Percentiles rank a stretch among this genome's conserved stretches.
Conservation (phyloP, 2,888 invertebrate species). For the Drosophila nr. perissopoda region DNA sequence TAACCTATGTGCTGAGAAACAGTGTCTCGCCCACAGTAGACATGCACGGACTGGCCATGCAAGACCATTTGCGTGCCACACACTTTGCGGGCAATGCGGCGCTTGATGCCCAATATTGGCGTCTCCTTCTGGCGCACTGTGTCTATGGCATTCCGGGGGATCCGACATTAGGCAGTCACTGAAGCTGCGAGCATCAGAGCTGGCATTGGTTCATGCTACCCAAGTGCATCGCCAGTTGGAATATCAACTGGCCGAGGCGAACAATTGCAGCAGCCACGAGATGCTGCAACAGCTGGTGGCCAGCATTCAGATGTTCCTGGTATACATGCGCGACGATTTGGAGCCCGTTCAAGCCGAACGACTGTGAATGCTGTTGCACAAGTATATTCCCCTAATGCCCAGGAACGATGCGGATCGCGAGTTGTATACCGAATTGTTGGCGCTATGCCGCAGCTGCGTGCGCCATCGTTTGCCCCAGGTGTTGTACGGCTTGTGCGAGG, state of each 20-base stretch:
- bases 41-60: too few relatives aligned
- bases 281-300: slow-evolving; percentile 57
- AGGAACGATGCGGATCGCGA: slow-evolving; percentile 68
- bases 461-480: slow-evolving; percentile 56
- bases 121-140: slow-evolving; percentile 52
- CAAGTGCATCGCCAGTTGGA: slow-evolving; percentile 63
- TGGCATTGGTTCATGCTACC: slow-evolving; percentile 72
- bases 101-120: too few relatives aligned
- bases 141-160: slow-evolving; percentile 28
- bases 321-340: slow-evolving; percentile 49
- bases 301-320: slow-evolving; percentile 63
- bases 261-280: slow-evolving; percentile 78
- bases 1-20: slow-evolving; percentile 58
- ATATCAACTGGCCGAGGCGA: slow-evolving; percentile 64
- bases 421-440: slow-evolving; percentile 70
- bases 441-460: slow-evolving; percentile 70
- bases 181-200: slow-evolving; percentile 66
- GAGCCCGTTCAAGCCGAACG: background rate
- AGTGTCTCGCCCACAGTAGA: too few relatives aligned
- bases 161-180: slow-evolving; percentile 61
- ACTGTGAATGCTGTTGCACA: slow-evolving; percentile 63
- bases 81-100: too few relatives aligned
- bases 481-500: slow-evolving; percentile 58
- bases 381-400: slow-evolving; percentile 76
- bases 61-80: too few relatives aligned